Evolutionary conservation across 2,113 vertebrate genomes (phyloP), one percentile per base, ranked within the genome.

Genomic region (Oenanthe melanoleuca): DNA sequence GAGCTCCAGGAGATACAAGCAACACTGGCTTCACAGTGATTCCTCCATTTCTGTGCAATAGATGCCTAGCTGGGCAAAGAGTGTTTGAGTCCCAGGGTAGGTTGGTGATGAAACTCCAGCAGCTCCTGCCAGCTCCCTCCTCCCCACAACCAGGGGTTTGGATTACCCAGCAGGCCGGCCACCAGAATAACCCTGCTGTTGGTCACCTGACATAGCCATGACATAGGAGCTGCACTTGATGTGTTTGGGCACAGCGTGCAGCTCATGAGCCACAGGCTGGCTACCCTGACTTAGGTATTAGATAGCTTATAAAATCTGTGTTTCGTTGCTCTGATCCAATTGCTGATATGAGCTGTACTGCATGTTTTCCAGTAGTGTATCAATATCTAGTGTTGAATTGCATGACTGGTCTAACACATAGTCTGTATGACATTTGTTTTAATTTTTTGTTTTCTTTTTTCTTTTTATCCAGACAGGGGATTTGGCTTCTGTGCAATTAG

Each of bases 401-500:
- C 80, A 78, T 71, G 86, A 95, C 75, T 96, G 57, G 80, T 79
- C 37, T 83, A 85, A 49, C 63, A 18, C 61, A 9, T 50, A 71
- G 29, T 72, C n/a, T 80, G 52, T 80, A 70, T 1, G 6, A 85
- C 65, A 82, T 66, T 93, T 70, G 80, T 94, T 95, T 95, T 90
- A 96, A 97, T 91, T 78, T 77, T 80, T 37, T 85, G 25, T 96
- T 96, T 88, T 97, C 44, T 93, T 89, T 95, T 96, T 87, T 97
- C 93, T 96, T 93, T 98, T 96, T 80, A 85, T 97, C 89, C 96
- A 99, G 99, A 98, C 98, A 93, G 98, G 98, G 93, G 98, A 99
- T 98, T 98, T 98, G 98, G 94, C 99, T 96, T 98, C 99, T 97
- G 97, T 98, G 80, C 99, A 99, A 92, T 98, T 99, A 96, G 98